Evolutionary conservation across 2,888 invertebrate species (phyloP), one percentile per base, ranked within the genome.

Genomic region (Ectobius pallidus): DNA sequence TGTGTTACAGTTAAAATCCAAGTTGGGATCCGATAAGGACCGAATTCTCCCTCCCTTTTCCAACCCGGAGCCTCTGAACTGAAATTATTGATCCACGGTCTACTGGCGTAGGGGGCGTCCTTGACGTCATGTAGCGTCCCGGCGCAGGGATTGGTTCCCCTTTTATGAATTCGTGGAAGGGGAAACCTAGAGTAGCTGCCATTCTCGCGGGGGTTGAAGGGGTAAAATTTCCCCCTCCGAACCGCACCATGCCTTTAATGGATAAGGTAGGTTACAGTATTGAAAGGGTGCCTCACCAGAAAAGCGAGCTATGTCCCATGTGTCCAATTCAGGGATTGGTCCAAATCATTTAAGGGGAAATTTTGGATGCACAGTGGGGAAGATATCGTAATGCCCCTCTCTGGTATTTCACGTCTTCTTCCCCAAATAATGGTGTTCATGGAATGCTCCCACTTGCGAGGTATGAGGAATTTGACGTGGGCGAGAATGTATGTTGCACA

Each of bases 51-150:
- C n/a, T n/a, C 52, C 25, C 52, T 22, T 25, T 25, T 52, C 25
- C 9, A 14, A 2, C 52, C 52, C 20, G 25, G 14, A 52, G 4
- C 52, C 25, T 52, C 22, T 25, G 6, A 52, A 22, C 52, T 25
- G 11, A 52, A 2, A 58, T 32, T 70, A 70, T 70, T 70, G 70
- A 70, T 70, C 70, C 20, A 22, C 16, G 16, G 58, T 20, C 39
- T 20, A 22, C 63, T 39, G 63, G 22, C 42, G 63, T 63, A 63
- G 63, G 39, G 63, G 69, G 69, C 69, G 55, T 68, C 68, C 30
- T 25, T 69, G 69, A 69, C 69, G 69, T 69, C 69, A 70, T 52
- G 22, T 14, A 30, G 55, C 39, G 58, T 69, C 58, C 22, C 52
- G 52, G 25, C 25, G 52, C 52, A 14, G n/a, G 22, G 2, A 52